Percentiles rank a stretch among this genome's conserved stretches.
These are phyloP conservation scores for Apostichopus leukothele DNA, from an alignment of 53 echinoderm and acorn worm genomes.

Conservation along the genomic window DNA sequence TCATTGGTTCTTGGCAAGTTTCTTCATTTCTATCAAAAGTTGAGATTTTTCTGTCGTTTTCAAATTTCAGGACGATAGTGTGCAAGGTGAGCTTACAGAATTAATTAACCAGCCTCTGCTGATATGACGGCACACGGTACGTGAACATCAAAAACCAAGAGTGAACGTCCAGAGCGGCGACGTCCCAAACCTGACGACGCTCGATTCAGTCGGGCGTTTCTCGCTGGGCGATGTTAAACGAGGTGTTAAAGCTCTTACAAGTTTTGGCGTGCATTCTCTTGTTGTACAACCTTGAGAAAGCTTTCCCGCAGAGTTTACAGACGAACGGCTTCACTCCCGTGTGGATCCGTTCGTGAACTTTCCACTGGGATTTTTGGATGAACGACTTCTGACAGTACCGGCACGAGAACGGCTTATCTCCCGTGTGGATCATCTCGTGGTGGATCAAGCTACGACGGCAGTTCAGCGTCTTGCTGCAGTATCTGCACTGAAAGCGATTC, in stretches of 20 bases:
- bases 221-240: background rate
- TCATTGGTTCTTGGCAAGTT: too few species aligned
- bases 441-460: constrained; percentile 1
- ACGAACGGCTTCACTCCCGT: constrained; percentile 30
- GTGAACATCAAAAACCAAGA: too few species aligned
- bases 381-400: constrained; percentile 45
- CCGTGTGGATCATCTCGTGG: constrained; percentile 44
- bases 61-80: too few species aligned
- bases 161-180: too few species aligned
- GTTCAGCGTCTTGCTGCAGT: constrained; percentile 17
- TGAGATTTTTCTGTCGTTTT: too few species aligned
- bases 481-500: constrained; percentile 34
- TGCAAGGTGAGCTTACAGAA: too few species aligned
- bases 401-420: constrained; percentile 13
- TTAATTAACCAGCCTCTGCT: too few species aligned
- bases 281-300: constrained; percentile 43
- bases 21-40: too few species aligned
- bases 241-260: background rate
- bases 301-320: constrained; percentile 32
- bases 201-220: background rate
- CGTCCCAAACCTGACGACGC: background rate
- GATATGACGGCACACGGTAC: too few species aligned
- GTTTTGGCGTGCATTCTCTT: constrained; percentile 37
- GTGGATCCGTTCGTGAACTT: constrained; percentile 49
- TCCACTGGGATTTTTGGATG: constrained; percentile 39